These are phyloP conservation scores for Hydrozoanthus tunicans DNA, from an alignment of 64 coral and sea anemone species.

Conservation along the genomic window DNA sequence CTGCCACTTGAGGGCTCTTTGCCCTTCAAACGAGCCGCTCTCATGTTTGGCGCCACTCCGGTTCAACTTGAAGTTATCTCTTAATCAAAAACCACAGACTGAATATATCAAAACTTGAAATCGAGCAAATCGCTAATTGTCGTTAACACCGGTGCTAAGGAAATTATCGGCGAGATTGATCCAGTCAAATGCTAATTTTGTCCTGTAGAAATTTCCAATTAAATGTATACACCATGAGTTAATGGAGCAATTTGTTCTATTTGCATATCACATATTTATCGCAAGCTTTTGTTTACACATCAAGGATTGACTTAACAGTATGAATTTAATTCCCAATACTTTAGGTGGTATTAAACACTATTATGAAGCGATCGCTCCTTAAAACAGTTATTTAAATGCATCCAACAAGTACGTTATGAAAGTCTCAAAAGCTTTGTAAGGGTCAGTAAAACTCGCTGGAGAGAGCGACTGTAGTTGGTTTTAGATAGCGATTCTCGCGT, in stretches of 20 bases:
- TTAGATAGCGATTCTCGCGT: constrained; percentile 24
- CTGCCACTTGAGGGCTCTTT: constrained; percentile 55
- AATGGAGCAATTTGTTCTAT: constrained; percentile 80
- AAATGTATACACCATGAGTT: constrained; percentile 68
- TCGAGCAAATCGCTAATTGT: constrained; percentile 56
- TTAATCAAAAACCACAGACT: constrained; percentile 33
- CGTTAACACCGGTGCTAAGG: constrained; percentile 62
- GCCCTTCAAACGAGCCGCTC: constrained; percentile 42
- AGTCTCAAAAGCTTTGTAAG: neutral
- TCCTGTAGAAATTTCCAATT: constrained; percentile 78
- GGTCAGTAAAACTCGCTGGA: neutral
- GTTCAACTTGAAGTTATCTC: constrained; percentile 29
- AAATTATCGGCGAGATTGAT: constrained; percentile 69
- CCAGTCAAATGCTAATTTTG: constrained; percentile 69
- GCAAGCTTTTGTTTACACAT: constrained; percentile 92
- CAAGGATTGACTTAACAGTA: constrained; percentile 74
- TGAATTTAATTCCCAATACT: constrained; percentile 86
- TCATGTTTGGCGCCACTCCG: constrained; percentile 29
- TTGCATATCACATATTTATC: constrained; percentile 81
- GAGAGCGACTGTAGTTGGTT: neutral
- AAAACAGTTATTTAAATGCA: neutral
- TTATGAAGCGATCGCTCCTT: constrained; percentile 12
- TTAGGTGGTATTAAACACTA: constrained; percentile 71
- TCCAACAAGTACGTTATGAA: neutral
- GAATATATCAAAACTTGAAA: constrained; percentile 40